Evolutionary conservation across 2,113 vertebrate genomes (phyloP), one percentile per base, ranked within the genome.

Genomic region (Phalacrocorax carbo): DNA sequence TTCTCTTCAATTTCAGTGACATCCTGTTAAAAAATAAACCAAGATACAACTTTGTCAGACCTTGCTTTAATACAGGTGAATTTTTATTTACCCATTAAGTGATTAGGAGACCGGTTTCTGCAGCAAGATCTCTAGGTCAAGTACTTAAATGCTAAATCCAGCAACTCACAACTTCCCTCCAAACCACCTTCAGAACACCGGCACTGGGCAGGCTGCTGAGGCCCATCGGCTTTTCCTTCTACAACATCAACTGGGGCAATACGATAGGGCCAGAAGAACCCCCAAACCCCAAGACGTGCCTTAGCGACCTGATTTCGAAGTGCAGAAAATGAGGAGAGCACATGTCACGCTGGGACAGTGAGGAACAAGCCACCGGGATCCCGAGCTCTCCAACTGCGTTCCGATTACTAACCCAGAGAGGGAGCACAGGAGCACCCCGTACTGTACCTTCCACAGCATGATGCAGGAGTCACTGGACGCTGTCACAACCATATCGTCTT

Each of bases 391-490:
- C 65, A 25, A 8, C 29, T 5, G 42, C 8, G 1, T 18, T 25
- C 64, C 1, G 2, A 13, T 38, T 16, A 9, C 13, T 7, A 38
- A 36, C 15, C 30, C 23, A 29, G 57, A 55, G 49, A 72, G 51
- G 42, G n/a, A 2, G 5, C 46, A 22, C 18, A n/a, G 48, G 2
- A 22, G 48, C 27, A 20, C 12, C 36, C 1, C 0, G 0, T 13
- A 54, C 83, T 81, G 93, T 84, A 99, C 99, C 99, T 98, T 97
- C 99, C 99, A 99, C 71, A 99, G 95, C 0, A 97, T 96, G 96
- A 99, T 98, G 46, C 98, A 97, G 15, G 99, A 99, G 96, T 99
- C 99, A 1, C 98, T 98, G 29, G 99, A 99, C 2, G 98, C 99
- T 0, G 99, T 99, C 86, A 99, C 98, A 16, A 99, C 97, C 40